A percentile compares a stretch with the other conserved stretches of the same genome.
Conservation (phyloP, 1,140 invertebrate species). For the Harpegnathos saltator region DNA sequence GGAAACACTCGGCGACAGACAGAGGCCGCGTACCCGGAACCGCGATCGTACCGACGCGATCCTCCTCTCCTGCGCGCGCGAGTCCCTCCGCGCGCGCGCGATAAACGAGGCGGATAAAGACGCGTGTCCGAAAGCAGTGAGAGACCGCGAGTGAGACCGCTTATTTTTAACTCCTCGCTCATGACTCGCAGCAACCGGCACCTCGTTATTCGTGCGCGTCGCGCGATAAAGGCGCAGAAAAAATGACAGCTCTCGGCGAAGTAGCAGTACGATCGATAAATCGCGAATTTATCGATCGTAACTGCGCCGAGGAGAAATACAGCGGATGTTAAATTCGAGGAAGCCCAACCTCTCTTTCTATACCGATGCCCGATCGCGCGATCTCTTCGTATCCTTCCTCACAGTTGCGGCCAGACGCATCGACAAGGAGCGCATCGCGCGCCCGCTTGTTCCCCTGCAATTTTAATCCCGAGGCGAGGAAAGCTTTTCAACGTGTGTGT, state of each 20-base stretch:
- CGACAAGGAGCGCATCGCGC: not conserved
- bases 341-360: no score
- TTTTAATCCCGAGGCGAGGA: not conserved
- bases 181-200: constrained; percentile 26
- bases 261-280: not conserved
- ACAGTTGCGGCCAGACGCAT: not conserved
- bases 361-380: no score
- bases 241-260: constrained; percentile 6
- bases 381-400: not conserved
- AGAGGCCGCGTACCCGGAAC: constrained; percentile 68
- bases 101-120: constrained; percentile 64
- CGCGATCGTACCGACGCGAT: constrained; percentile 52
- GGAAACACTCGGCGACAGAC: constrained; percentile 43
- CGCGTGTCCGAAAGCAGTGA: not conserved
- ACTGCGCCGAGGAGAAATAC: not conserved
- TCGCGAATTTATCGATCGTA: not conserved
- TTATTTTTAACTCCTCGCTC: constrained; percentile 19
- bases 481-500: no score
- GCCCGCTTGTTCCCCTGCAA: not conserved
- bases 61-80: no score
- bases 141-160: constrained; percentile 19
- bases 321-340: no score
- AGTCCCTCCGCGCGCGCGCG: constrained; percentile 34
- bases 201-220: constrained; percentile 11
- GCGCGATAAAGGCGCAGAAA: not conserved